These are phyloP conservation scores for Bombus sibiricus DNA, from an alignment of 1,140 invertebrate species.

Conservation along the genomic window DNA sequence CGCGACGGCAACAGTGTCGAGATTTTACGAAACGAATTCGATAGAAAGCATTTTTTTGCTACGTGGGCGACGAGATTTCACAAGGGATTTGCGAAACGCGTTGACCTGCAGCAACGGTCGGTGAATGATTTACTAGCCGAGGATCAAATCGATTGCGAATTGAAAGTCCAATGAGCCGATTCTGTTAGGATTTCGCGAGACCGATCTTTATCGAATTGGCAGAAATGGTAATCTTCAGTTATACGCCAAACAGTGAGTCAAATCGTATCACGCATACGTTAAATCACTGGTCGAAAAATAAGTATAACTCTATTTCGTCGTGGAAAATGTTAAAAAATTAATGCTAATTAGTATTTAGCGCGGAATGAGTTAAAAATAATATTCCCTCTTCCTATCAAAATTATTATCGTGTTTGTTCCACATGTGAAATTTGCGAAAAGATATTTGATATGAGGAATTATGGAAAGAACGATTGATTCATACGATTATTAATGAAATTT, in stretches of 20 bases:
- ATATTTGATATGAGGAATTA: not conserved
- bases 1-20: not conserved
- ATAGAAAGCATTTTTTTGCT: constrained; percentile 21
- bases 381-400: not conserved
- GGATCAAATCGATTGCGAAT: constrained; percentile 18
- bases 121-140: not conserved
- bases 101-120: not conserved
- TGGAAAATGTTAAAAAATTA: not conserved
- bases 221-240: not conserved
- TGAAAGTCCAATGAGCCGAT: constrained; percentile 27
- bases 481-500: not conserved
- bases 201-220: not conserved
- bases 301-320: not conserved
- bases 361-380: not conserved
- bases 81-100: constrained; percentile 45
- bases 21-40: constrained; percentile 19
- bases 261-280: not conserved
- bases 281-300: not conserved
- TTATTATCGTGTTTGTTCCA: not conserved
- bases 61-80: constrained; percentile 34
- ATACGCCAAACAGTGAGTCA: not conserved
- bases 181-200: not conserved
- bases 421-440: not conserved
- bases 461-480: not conserved
- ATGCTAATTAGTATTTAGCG: not conserved